phyloP scores from a whole-genome alignment of 2,113 vertebrate genomes.

The Platysteira castanea region DNA sequence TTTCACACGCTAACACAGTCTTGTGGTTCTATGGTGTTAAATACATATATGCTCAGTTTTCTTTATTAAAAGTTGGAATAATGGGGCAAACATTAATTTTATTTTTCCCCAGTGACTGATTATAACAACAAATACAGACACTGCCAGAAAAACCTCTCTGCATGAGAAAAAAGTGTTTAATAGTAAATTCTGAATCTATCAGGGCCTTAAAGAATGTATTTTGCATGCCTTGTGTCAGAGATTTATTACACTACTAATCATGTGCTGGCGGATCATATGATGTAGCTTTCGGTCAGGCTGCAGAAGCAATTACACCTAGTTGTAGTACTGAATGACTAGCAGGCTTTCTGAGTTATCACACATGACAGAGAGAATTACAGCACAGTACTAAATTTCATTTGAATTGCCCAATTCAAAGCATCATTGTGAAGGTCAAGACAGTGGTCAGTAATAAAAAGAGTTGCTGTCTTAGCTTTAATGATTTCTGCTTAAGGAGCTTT shows the following conservation, averaged over 20 bases:
- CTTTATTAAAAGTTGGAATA: neutral
- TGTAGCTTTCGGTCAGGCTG: slow-evolving; percentile 74
- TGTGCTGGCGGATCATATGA: slow-evolving; percentile 86
- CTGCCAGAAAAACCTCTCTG: neutral
- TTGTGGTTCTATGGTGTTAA: neutral
- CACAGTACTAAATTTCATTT: slow-evolving; percentile 12
- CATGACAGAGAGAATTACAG: slow-evolving; percentile 38
- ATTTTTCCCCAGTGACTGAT: neutral
- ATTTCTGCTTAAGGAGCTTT: neutral
- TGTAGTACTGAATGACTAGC: slow-evolving; percentile 41
- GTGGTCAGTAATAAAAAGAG: neutral
- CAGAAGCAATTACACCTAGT: slow-evolving; percentile 39
- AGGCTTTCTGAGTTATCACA: slow-evolving; percentile 52
- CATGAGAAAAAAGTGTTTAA: neutral
- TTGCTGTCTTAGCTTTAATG: neutral
- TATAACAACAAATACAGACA: neutral
- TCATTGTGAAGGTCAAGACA: slow-evolving; percentile 48
- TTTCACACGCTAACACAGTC: neutral
- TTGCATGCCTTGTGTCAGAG: slow-evolving; percentile 31
- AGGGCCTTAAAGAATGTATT: slow-evolving; percentile 21
- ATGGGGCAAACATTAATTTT: neutral
- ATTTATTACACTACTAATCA: slow-evolving; percentile 71
- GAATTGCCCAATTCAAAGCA: slow-evolving; percentile 10
- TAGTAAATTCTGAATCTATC: neutral
- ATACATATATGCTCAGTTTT: neutral